phyloP scores from a whole-genome alignment of 2,113 vertebrate genomes.

The Ophiodon elongatus region DNA sequence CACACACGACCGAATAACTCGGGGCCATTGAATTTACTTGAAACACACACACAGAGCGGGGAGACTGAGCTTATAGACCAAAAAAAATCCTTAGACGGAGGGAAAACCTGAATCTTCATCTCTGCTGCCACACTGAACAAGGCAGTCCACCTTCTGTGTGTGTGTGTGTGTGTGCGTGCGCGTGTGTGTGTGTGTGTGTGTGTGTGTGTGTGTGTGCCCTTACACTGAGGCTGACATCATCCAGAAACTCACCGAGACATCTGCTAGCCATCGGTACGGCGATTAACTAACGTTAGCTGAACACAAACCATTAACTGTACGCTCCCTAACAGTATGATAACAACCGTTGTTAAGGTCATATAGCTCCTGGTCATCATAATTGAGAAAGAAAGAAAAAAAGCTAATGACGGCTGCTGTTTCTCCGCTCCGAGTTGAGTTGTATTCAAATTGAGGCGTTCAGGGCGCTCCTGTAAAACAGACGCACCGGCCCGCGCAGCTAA shows the following conservation, averaged over 20 bases:
- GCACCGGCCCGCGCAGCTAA: too few species aligned
- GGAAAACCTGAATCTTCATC: constrained; percentile 6
- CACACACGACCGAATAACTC: constrained; percentile 31
- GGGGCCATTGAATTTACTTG: constrained; percentile 31
- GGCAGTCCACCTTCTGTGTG: neutral
- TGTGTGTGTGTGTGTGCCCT: constrained; percentile 32
- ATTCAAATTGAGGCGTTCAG: neutral
- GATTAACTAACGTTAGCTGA: neutral
- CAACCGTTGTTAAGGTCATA: neutral
- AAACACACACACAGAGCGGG: neutral
- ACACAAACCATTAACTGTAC: neutral
- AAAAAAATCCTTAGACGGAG: neutral
- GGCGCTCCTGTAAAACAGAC: too few species aligned
- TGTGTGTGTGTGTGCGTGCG: constrained; percentile 25
- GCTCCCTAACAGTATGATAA: neutral
- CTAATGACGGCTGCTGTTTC: neutral
- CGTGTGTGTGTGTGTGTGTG: constrained; percentile 27
- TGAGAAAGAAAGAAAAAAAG: neutral
- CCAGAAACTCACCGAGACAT: constrained; percentile 24
- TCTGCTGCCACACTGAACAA: constrained; percentile 8
- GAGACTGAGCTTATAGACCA: neutral
- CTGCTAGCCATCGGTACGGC: constrained; percentile 27
- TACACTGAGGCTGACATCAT: constrained; percentile 17
- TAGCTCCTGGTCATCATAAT: neutral
- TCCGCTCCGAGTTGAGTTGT: neutral